A percentile compares a stretch with the other conserved stretches of the same genome.
Conservation (phyloP, 2,113 vertebrate genomes). For the Cyprinus carpio region DNA sequence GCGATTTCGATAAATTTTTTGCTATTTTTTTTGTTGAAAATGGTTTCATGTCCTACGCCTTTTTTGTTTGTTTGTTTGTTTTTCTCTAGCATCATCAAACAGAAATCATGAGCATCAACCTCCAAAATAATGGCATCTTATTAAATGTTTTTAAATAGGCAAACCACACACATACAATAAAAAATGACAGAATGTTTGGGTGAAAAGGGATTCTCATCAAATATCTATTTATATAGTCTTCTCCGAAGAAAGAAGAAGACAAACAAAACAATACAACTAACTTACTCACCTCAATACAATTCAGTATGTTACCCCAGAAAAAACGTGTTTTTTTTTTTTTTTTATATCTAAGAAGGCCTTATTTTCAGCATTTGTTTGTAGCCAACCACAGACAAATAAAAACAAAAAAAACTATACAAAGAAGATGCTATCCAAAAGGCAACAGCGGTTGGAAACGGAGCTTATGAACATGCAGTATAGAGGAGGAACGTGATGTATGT, state of each 20-base stretch:
- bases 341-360: slow-evolving; percentile 67
- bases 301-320: slow-evolving; percentile 76
- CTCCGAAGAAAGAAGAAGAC: slow-evolving; percentile 47
- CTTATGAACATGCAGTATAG: slow-evolving; percentile 50
- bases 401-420: slow-evolving; percentile 56
- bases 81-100: neutral
- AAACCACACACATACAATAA: slow-evolving; percentile 60
- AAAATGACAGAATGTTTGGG: slow-evolving; percentile 62
- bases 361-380: slow-evolving; percentile 17
- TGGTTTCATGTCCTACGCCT: too few species aligned
- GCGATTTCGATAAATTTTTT: too few species aligned
- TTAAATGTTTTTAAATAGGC: slow-evolving; percentile 75
- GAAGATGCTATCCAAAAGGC: slow-evolving; percentile 48
- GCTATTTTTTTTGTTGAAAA: too few species aligned
- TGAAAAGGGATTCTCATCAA: slow-evolving; percentile 32
- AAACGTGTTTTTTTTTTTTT: slow-evolving; percentile 69
- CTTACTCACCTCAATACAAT: slow-evolving; percentile 65
- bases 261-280: slow-evolving; percentile 62
- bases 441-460: slow-evolving; percentile 42
- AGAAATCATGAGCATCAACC: neutral
- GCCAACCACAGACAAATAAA: slow-evolving; percentile 40
- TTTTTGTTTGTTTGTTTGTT: too few species aligned
- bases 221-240: slow-evolving; percentile 40
- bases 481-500: slow-evolving; percentile 55
- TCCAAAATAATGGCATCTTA: slow-evolving; percentile 63